These are phyloP conservation scores for Echiichthys vipera DNA, from an alignment of 2,797 vertebrate genomes.

Conservation along the genomic window DNA sequence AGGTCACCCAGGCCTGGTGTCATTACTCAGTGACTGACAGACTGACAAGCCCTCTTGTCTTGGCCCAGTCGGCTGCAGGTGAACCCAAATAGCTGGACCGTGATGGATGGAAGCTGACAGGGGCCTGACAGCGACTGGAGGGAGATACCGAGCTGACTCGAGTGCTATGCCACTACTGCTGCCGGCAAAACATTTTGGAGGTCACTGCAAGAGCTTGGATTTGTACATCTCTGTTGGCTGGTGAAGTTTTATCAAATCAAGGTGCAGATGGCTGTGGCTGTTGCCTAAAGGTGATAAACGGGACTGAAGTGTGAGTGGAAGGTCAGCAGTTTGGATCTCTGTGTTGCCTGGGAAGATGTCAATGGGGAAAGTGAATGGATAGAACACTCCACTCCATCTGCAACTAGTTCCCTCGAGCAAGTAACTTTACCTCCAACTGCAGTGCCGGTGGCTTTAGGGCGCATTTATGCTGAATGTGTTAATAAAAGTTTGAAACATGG, in stretches of 20 bases:
- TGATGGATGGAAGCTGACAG: constrained; percentile 90
- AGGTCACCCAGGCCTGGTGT: constrained; percentile 67
- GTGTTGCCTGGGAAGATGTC: constrained; percentile 12
- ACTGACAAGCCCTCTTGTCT: constrained; percentile 85
- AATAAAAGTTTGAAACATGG: too few species aligned
- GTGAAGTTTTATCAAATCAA: constrained; percentile 48
- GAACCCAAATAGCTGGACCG: constrained; percentile 81
- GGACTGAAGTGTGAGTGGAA: constrained; percentile 13
- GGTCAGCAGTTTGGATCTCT: constrained; percentile 33
- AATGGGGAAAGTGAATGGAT: constrained; percentile 26
- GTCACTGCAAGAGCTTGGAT: constrained; percentile 64
- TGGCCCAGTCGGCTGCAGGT: constrained; percentile 86
- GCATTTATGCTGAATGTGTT: too few species aligned
- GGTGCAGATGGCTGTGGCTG: constrained; percentile 19
- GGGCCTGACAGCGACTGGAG: constrained; percentile 83
- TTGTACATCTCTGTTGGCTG: constrained; percentile 40
- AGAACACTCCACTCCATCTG: constrained; percentile 12
- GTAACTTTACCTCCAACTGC: constrained; percentile 2
- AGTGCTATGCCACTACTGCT: constrained; percentile 35
- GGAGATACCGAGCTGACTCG: constrained; percentile 64
- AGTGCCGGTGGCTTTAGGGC: not conserved
- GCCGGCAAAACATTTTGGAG: constrained; percentile 55
- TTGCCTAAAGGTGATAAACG: constrained; percentile 49
- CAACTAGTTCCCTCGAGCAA: constrained; percentile 4
- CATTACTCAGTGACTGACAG: constrained; percentile 82